Conservation (phyloP, 2,113 vertebrate genomes). For the Halichoerus grypus region DNA sequence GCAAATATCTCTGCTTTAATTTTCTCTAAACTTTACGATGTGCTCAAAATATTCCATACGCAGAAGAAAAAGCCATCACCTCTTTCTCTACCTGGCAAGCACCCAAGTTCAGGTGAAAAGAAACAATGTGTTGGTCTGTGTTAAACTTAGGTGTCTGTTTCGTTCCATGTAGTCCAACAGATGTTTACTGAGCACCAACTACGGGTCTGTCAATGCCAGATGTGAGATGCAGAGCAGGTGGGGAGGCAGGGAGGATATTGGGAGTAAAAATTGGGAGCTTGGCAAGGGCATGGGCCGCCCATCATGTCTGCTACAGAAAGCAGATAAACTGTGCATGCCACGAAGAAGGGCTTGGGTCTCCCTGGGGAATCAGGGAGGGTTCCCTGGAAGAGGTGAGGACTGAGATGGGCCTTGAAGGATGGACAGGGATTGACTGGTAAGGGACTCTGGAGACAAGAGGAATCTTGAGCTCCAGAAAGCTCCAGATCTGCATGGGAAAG, state of each 20-base stretch:
- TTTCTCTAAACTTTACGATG: conserved; percentile 3
- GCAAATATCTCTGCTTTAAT: not conserved
- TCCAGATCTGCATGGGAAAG: not conserved
- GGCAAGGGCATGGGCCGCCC: not conserved
- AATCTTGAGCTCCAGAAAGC: not conserved
- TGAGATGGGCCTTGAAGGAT: not conserved
- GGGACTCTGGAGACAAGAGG: not conserved
- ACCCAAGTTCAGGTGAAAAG: not conserved
- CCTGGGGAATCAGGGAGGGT: not conserved
- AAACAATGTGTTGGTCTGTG: not conserved
- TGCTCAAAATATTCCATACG: not conserved
- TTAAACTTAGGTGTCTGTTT: not conserved
- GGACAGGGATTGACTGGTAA: not conserved
- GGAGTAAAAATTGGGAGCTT: not conserved
- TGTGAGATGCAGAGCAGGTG: not conserved
- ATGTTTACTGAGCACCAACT: not conserved
- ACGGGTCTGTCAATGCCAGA: not conserved
- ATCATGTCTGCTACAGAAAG: not conserved
- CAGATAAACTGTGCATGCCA: not conserved
- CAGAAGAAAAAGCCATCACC: not conserved
- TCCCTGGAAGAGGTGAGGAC: not conserved
- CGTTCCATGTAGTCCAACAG: not conserved
- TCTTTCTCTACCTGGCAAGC: not conserved
- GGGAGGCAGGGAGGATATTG: not conserved
- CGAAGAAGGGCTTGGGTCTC: not conserved